Base-by-base conservation (phyloP, 2,888 invertebrate species). In the Gastracanthus pulcherrimus region DNA sequence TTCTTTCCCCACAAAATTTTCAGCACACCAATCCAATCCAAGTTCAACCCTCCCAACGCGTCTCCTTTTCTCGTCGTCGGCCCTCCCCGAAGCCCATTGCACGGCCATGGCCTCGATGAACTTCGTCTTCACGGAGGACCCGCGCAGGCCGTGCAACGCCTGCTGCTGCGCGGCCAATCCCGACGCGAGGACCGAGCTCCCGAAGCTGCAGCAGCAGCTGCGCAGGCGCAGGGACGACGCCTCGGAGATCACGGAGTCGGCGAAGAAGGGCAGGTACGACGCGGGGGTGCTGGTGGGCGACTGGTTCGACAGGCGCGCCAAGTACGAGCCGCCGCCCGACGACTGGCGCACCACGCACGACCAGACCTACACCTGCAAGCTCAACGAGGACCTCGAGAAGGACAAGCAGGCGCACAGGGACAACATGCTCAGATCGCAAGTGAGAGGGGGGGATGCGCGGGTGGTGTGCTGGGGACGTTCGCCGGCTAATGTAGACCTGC, bases 271-370 rank as follows among this genome's bases (percentile, higher is more conserved):
- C 13, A 60, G 82, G 1, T 83, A 83, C 38, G 34, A 26, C 1
- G 2, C 72, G 19, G 45, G 29, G 1, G 83, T 83, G 0, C 75
- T 83, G 1, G 80, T 82, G 3, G 80, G 80, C n/a, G 51, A 82
- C 13, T 83, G 83, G 83, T 81, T 74, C n/a, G 66, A 81, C 11
- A 13, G 55, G 5, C 62, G 82, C 11, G 70, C 66, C 1, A 36
- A 45, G 2, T 80, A 75, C n/a, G 9, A 29, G 23, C 71, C 69
- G 3, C 77, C 76, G 6, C 2, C 60, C 3, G 36, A 80, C 19
- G 66, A 82, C 7, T 83, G 77, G 76, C 7, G 38, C 29, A 83
- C 83, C 6, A 36, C 66, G 2, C 64, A 83, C 26, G 38, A 58
- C 26, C 34, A 2, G 13, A 36, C 66, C n/a, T 83, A 81, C 19